Evolutionary conservation across 2,888 invertebrate species (phyloP).

Genomic region (Abrostola triplasia): DNA sequence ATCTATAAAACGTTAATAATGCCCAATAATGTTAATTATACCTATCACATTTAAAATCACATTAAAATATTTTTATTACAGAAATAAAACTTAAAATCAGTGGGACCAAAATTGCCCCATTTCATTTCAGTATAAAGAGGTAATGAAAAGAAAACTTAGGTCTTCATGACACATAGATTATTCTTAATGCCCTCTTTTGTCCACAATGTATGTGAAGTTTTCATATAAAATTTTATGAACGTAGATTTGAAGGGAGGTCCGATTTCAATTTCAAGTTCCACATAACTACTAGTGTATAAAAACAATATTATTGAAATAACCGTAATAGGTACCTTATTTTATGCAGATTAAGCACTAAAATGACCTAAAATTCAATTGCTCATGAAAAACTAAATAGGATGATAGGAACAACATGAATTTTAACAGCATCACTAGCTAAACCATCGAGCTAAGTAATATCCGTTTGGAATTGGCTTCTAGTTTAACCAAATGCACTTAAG

Average conservation of each 20-base stretch:
- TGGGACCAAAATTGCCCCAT: constrained; percentile 68
- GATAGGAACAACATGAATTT: background rate
- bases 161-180: constrained; percentile 80
- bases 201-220: constrained; percentile 80
- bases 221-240: constrained; percentile 79
- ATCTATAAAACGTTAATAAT: constrained; percentile 11
- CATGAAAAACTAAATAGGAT: too few species aligned
- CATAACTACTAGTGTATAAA: constrained; percentile 49
- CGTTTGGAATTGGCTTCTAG: background rate
- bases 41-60: constrained; percentile 3
- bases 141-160: constrained; percentile 80
- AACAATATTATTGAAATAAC: constrained; percentile 2
- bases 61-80: constrained; percentile 29
- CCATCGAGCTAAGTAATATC: too few species aligned
- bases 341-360: too few species aligned
- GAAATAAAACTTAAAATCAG: constrained; percentile 40
- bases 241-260: constrained; percentile 69
- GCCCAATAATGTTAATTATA: background rate
- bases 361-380: too few species aligned
- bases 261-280: constrained; percentile 69
- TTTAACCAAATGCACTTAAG: background rate
- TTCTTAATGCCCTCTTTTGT: constrained; percentile 77
- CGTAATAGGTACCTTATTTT: too few species aligned
- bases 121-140: constrained; percentile 66
- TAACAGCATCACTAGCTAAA: background rate